These are phyloP conservation scores for Ceratina australensis DNA, from an alignment of 1,140 invertebrate species.

Conservation along the genomic window DNA sequence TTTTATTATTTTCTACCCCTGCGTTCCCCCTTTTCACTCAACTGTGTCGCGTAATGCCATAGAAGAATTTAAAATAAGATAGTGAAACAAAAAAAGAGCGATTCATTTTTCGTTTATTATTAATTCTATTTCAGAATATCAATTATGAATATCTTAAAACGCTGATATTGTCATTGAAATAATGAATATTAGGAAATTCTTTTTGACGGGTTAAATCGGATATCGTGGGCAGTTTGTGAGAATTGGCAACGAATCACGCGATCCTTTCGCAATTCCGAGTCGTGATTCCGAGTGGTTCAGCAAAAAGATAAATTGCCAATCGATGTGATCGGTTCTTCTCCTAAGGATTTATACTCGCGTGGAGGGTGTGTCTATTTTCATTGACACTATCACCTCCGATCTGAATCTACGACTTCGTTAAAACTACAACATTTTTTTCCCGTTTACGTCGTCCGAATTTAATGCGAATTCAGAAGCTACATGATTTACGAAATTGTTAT, in stretches of 20 bases:
- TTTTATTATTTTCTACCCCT: neutral
- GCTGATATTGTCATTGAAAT: no score
- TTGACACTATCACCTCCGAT: slow-evolving; percentile 11
- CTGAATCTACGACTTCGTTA: neutral
- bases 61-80: neutral
- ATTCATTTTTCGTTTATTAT: no score
- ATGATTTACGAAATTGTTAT: no score
- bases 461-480: no score
- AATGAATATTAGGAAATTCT: no score
- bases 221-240: slow-evolving; percentile 40
- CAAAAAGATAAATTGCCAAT: slow-evolving; percentile 53
- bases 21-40: no score
- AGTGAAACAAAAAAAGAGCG: no score
- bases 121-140: no score
- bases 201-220: slow-evolving; percentile 6
- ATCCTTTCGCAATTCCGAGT: slow-evolving; percentile 15
- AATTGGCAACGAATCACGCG: slow-evolving; percentile 38
- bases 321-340: slow-evolving; percentile 43
- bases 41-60: neutral
- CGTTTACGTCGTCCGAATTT: neutral
- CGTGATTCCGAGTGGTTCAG: slow-evolving; percentile 53
- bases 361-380: neutral
- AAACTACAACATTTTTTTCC: neutral
- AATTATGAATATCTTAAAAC: no score
- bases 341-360: slow-evolving; percentile 53